Base-by-base conservation (phyloP, 2,888 invertebrate species). In the Nymphalis urticae region DNA sequence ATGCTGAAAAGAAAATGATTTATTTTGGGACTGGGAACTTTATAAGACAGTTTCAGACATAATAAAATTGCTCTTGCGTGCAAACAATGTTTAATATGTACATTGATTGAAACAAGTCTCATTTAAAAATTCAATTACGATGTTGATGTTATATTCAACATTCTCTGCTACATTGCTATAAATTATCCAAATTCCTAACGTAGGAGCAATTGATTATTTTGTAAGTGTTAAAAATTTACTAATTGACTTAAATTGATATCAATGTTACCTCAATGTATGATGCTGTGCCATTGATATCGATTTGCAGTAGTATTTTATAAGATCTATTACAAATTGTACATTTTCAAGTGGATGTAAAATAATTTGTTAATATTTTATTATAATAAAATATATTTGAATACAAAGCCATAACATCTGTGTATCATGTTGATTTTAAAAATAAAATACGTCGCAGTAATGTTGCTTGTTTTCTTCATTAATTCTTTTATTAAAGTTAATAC, bases 361-460 rank as follows among this genome's bases (percentile, higher is more conserved):
- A 91, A 90, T 90, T 91, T 91, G 92, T 92, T 92, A 90, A 92
- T 91, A 92, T 92, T 91, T 92, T 91, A 92, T 89, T 90, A 89
- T 88, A 85, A 88, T 89, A 90, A 86, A 89, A 87, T 81, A 83
- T 87, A 89, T 91, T 91, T 91, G 87, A 90, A 90, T 90, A 90
- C 86, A 88, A 91, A 91, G 90, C 91, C 91, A 90, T 92, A 91
- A 90, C 90, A 90, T 89, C 90, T 92, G 92, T 92, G 92, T 92
- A 91, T 90, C 88, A 89, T 90, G 91, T 92, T 92, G 89, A 88
- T 86, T 87, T 89, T 88, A 85, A 89, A 85, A 89, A 89, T 90
- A 90, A 90, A 92, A 89, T 89, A 88, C 84, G 84, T 87, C 87
- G 82, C 83, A 78, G 75, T 80, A 65, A 64, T 42, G n/a, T 13